These are phyloP conservation scores for Spodoptera picta DNA, from an alignment of 2,888 invertebrate species.

Conservation along the genomic window DNA sequence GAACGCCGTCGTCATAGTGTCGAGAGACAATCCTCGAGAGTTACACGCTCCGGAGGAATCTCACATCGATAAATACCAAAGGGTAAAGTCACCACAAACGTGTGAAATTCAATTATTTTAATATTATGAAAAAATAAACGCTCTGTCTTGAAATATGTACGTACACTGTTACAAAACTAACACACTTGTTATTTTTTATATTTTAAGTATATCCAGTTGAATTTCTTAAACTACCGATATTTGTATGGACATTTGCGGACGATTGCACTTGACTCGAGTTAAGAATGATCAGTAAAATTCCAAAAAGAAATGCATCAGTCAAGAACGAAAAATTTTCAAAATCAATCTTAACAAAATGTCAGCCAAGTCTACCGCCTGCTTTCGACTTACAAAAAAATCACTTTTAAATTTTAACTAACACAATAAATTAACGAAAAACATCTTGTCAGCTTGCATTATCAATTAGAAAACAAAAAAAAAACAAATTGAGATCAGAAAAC, in stretches of 20 bases:
- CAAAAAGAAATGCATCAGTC: conserved; percentile 16
- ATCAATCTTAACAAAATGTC: conserved; percentile 23
- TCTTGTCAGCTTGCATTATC: conserved; percentile 56
- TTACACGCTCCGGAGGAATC: conserved; percentile 16
- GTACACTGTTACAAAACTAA: conserved; percentile 79
- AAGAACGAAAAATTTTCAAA: conserved; percentile 4
- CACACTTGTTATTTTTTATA: conserved; percentile 60
- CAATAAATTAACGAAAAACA: conserved; percentile 69
- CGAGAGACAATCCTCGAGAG: conserved; percentile 21
- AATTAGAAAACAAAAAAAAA: conserved; percentile 66
- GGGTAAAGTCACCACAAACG: conserved; percentile 47
- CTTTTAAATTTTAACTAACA: conserved; percentile 65
- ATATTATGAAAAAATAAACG: conserved; percentile 82
- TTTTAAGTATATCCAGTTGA: conserved; percentile 53
- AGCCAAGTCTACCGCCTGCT: conserved; percentile 28
- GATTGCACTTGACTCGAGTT: conserved; percentile 32
- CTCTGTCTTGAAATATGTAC: conserved; percentile 69
- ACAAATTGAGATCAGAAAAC: conserved; percentile 80
- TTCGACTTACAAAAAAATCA: conserved; percentile 52
- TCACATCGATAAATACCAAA: conserved; percentile 41
- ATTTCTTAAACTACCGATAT: conserved; percentile 65
- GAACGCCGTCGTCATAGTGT: conserved; percentile 24
- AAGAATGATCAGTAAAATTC: conserved; percentile 8
- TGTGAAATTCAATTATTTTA: conserved; percentile 68
- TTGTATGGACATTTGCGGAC: conserved; percentile 76